Base-by-base conservation (phyloP, 2,113 vertebrate species). In the Speoplatyrhinus poulsoni region DNA sequence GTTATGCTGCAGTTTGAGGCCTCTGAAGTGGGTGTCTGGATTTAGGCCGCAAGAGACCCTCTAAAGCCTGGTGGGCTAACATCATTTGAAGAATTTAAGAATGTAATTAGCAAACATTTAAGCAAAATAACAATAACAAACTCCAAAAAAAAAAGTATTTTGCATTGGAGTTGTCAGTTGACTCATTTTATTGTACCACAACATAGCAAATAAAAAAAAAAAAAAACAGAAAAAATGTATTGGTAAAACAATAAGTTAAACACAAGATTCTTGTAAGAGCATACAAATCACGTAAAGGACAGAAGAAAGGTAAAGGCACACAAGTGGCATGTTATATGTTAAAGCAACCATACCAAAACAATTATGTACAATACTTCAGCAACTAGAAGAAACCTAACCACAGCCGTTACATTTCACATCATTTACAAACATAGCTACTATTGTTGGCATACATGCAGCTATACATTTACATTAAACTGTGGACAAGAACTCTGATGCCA, bases 171-270 rank as follows among this genome's bases (percentile, higher is more conserved):
- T 41, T 41, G 36, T 41, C 36, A 41, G 36, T 5, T 46, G 77
- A 80, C 58, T 75, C 17, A 73, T 73, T 89, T 90, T 91, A 90
- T 88, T 89, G 68, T 82, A 71, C 56, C 68, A 80, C 72, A 70
- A 73, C 75, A 67, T 32, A 65, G 67, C 59, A 67, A 74, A 74
- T 58, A 74, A 69, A 49, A 76, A 87, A 60, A 81, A 67, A 32
- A 65, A 67, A 76, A 78, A 64, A 46, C 15, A 19, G 19, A 19
- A 19, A 26, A 47, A 65, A 58, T 13, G 58, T 77, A 71, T 79
- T 66, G 57, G 73, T 59, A 84, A 70, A 85, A 85, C 80, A 92
- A 91, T 92, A 91, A 92, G 86, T 92, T 91, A 90, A 88, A 86
- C 62, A 80, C 48, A 76, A 67, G 62, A 72, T 67, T 77, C 12